Percentiles rank a stretch among this genome's conserved stretches.
phyloP scores from a whole-genome alignment of 1,140 invertebrate species.

The Diachasma alloeum region DNA sequence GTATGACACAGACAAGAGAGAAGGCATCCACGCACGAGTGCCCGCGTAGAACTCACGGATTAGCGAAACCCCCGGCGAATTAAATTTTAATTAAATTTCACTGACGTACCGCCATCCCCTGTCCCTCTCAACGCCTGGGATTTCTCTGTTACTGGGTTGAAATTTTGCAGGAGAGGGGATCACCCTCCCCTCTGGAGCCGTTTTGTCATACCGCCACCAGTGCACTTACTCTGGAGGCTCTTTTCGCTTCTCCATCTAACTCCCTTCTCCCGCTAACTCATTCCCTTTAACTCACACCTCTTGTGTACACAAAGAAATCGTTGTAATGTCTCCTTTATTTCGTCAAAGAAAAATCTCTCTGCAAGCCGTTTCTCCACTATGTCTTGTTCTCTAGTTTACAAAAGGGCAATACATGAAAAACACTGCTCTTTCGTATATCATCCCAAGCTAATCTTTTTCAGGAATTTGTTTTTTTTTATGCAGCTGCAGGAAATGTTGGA shows the following conservation, averaged over 20 bases:
- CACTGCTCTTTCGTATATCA: not conserved
- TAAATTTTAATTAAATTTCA: slow-evolving; percentile 59
- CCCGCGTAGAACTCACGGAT: slow-evolving; percentile 48
- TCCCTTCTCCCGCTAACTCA: not conserved
- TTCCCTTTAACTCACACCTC: not conserved
- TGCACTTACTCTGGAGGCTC: not conserved
- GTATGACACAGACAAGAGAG: slow-evolving; percentile 3
- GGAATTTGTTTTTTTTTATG: too few species aligned
- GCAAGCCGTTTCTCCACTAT: too few species aligned
- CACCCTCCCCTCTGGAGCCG: not conserved
- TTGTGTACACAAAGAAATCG: too few species aligned
- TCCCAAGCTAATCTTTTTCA: not conserved
- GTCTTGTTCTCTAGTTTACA: too few species aligned
- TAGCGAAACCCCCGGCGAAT: slow-evolving; percentile 51
- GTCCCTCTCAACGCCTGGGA: not conserved
- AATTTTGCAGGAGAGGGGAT: not conserved
- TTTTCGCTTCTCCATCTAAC: not conserved
- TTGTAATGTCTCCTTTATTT: too few species aligned
- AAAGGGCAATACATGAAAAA: not conserved
- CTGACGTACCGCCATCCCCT: not conserved
- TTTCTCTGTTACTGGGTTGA: not conserved
- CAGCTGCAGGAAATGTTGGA: not conserved
- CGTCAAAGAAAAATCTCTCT: not conserved
- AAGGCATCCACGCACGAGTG: slow-evolving; percentile 13
- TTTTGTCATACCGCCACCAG: not conserved